Conservation (phyloP, 1,140 invertebrate genomes). For the Laupala kohalensis region DNA sequence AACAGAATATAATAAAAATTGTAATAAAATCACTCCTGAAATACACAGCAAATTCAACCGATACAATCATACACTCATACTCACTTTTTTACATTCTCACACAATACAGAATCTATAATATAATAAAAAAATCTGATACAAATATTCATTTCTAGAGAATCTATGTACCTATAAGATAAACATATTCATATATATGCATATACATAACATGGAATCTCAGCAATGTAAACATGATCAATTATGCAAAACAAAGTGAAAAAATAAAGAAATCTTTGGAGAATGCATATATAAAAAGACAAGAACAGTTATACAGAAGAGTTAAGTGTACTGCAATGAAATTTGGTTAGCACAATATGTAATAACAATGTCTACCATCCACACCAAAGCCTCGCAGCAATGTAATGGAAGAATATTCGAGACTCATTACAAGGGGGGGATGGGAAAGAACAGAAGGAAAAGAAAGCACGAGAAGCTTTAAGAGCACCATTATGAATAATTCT, state of each 20-base stretch:
- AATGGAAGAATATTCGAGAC: not conserved
- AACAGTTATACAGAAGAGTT: not conserved
- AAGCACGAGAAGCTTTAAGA: not conserved
- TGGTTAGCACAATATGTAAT: not conserved
- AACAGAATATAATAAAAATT: not conserved
- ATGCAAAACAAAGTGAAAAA: not conserved
- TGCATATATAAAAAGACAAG: not conserved
- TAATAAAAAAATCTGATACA: slow-evolving; percentile 4
- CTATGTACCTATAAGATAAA: not conserved
- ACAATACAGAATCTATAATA: not conserved
- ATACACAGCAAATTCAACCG: not conserved
- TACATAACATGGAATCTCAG: slow-evolving; percentile 6
- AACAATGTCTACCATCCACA: not conserved
- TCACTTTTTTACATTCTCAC: not conserved
- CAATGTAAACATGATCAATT: not conserved
- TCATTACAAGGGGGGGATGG: not conserved
- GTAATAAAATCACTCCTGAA: not conserved
- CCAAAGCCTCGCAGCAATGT: not conserved
- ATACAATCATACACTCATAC: not conserved
- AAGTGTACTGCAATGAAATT: slow-evolving; percentile 1
- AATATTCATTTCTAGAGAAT: not conserved
- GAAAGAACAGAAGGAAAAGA: not conserved
- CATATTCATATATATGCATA: not conserved
- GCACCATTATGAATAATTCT: not conserved
- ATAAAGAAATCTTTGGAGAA: not conserved